Base-by-base conservation (phyloP, 2,888 invertebrate genomes). In the Pristionchus mayeri region DNA sequence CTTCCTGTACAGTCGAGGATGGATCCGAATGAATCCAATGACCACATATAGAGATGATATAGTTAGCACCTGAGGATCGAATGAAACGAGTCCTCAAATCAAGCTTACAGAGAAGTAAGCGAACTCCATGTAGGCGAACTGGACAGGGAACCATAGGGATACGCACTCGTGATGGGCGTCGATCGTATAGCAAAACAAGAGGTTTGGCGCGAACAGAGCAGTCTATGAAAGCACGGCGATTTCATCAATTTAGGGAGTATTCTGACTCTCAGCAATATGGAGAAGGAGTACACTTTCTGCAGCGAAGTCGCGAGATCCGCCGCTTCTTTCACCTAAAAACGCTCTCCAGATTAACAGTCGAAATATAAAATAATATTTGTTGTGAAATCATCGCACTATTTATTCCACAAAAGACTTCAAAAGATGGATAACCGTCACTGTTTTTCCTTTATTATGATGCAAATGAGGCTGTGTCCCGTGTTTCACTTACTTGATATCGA, bases 401-500 rank as follows among this genome's bases (percentile, higher is more conserved):
- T n/a, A n/a, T n/a, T n/a, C n/a, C n/a, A n/a, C n/a, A n/a, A n/a
- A n/a, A n/a, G n/a, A n/a, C n/a, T n/a, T n/a, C n/a, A n/a, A n/a
- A n/a, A n/a, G n/a, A n/a, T n/a, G n/a, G n/a, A n/a, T n/a, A n/a
- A n/a, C n/a, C n/a, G n/a, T n/a, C n/a, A n/a, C n/a, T n/a, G n/a
- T n/a, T n/a, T n/a, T n/a, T n/a, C n/a, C n/a, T n/a, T n/a, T n/a
- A n/a, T n/a, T n/a, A n/a, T n/a, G n/a, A n/a, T n/a, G n/a, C n/a
- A n/a, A n/a, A n/a, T n/a, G n/a, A n/a, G n/a, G n/a, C n/a, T n/a
- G n/a, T n/a, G n/a, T n/a, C n/a, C n/a, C n/a, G n/a, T n/a, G n/a
- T n/a, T n/a, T n/a, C n/a, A n/a, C 34, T 18, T 63, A 63, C 63
- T 63, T 63, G 63, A 34, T 63, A 63, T 63, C 63, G 63, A 16